Evolutionary conservation across 2,888 invertebrate species (phyloP).

Genomic region (Amiota communis): DNA sequence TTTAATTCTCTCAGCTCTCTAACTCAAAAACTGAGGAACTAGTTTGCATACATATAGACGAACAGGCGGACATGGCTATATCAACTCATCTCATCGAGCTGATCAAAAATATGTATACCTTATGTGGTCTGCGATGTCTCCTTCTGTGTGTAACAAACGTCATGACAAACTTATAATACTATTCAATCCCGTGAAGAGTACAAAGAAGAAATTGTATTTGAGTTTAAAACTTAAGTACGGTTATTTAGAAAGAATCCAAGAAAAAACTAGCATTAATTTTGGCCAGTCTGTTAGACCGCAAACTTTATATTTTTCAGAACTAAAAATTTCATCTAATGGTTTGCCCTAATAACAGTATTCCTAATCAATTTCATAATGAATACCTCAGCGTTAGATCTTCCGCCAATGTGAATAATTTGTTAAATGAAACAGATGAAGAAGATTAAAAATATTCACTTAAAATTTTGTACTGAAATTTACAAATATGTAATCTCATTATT

Average conservation of each 20-base stretch:
- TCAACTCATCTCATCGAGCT: no score
- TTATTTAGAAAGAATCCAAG: neutral
- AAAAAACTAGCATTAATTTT: neutral
- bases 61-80: no score
- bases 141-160: no score
- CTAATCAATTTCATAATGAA: neutral
- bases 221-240: neutral
- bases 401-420: neutral
- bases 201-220: neutral
- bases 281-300: neutral
- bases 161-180: no score
- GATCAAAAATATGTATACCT: no score
- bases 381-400: neutral
- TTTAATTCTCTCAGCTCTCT: no score
- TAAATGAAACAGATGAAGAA: neutral
- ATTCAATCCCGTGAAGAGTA: no score
- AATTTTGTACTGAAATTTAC: neutral
- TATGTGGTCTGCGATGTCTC: no score
- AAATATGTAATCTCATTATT: neutral
- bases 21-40: no score
- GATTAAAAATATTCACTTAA: neutral
- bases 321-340: neutral
- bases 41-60: no score
- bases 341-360: neutral
- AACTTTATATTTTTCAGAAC: neutral